phyloP scores from a whole-genome alignment of 2,797 vertebrate species.

The Buceros bicornis region DNA sequence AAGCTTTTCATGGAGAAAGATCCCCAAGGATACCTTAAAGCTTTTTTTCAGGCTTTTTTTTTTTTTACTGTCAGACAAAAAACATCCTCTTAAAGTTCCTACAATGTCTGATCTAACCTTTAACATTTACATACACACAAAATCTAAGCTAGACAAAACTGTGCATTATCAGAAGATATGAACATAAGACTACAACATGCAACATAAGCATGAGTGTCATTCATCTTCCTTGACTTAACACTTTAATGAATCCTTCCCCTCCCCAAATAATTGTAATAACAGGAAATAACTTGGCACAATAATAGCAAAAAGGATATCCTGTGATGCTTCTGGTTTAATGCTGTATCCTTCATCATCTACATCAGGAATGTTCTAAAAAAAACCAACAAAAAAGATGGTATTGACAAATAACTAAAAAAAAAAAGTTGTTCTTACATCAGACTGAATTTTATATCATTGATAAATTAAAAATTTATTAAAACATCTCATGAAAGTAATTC shows the following conservation, averaged over 20 bases:
- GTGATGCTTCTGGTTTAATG: conserved; percentile 92
- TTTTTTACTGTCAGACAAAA: background rate
- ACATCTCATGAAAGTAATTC: background rate
- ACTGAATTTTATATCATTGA: background rate
- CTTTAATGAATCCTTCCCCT: background rate
- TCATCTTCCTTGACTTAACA: background rate
- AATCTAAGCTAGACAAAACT: background rate
- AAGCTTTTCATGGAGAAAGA: background rate
- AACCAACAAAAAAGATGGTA: background rate
- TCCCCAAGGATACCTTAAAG: background rate
- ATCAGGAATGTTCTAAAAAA: conserved; percentile 90
- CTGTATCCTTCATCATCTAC: conserved; percentile 97
- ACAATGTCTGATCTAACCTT: background rate
- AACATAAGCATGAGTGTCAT: background rate
- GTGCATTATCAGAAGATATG: background rate
- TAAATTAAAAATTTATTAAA: background rate
- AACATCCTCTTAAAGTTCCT: background rate
- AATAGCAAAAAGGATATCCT: conserved; percentile 91
- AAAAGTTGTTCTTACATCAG: background rate
- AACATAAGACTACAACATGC: background rate
- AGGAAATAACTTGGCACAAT: background rate
- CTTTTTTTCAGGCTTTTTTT: background rate
- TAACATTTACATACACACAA: background rate
- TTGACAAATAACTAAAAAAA: background rate
- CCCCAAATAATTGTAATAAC: background rate